A percentile compares a stretch with the other conserved stretches of the same genome.
phyloP scores from a whole-genome alignment of 2,888 invertebrate genomes.

The Polyommatus iphigenia region DNA sequence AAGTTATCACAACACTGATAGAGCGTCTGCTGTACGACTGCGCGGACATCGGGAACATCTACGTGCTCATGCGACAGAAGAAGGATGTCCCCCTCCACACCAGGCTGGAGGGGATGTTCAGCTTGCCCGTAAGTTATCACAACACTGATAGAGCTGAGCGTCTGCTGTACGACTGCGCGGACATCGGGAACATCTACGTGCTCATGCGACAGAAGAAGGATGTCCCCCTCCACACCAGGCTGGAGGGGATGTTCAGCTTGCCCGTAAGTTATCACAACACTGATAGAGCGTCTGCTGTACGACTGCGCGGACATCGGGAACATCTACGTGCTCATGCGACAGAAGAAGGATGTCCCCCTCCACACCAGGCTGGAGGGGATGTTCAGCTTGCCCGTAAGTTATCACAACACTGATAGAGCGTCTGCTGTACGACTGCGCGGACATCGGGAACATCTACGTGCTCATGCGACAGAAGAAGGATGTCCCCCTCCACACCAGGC shows the following conservation, averaged over 20 bases:
- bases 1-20: conserved; percentile 39
- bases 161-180: conserved; percentile 37
- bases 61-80: conserved; percentile 39
- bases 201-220: conserved; percentile 39
- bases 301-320: conserved; percentile 37
- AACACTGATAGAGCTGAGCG: too few species aligned
- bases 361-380: conserved; percentile 35
- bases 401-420: conserved; percentile 40
- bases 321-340: conserved; percentile 39
- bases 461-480: conserved; percentile 39
- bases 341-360: conserved; percentile 33
- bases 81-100: conserved; percentile 28
- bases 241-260: conserved; percentile 34
- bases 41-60: conserved; percentile 37
- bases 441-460: conserved; percentile 39
- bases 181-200: conserved; percentile 39
- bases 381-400: conserved; percentile 39
- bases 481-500: conserved; percentile 26
- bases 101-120: conserved; percentile 35
- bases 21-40: conserved; percentile 40
- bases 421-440: conserved; percentile 37
- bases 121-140: conserved; percentile 38
- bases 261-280: conserved; percentile 40
- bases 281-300: conserved; percentile 40
- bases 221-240: conserved; percentile 26